phyloP scores from a whole-genome alignment of 2,888 invertebrate genomes.

The Bombylius discolor region DNA sequence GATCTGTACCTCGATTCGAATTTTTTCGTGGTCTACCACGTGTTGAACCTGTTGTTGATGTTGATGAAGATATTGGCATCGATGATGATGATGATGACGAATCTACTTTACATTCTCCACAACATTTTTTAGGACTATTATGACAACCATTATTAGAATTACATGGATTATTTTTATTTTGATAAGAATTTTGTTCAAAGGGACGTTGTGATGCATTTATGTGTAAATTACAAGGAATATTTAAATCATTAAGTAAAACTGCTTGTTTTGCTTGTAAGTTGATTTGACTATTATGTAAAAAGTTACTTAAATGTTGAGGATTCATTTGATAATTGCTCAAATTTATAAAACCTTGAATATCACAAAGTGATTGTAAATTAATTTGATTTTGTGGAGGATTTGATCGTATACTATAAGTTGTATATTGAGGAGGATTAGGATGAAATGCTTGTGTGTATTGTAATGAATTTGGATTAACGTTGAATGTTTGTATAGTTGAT shows the following conservation, averaged over 20 bases:
- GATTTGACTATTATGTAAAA: slow-evolving; percentile 14
- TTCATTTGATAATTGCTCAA: slow-evolving; percentile 15
- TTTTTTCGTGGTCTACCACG: slow-evolving; percentile 2
- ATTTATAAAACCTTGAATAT: slow-evolving; percentile 14
- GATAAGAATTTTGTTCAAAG: neutral
- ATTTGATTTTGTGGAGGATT: slow-evolving; percentile 8
- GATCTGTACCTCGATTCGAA: slow-evolving; percentile 1
- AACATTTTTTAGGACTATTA: neutral
- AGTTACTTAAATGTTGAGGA: slow-evolving; percentile 14
- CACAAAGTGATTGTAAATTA: slow-evolving; percentile 5
- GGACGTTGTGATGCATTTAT: neutral
- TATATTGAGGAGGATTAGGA: slow-evolving; percentile 11
- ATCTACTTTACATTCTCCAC: neutral
- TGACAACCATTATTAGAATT: neutral
- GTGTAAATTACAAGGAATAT: neutral
- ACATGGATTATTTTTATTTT: no score
- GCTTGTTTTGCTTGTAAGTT: slow-evolving; percentile 16
- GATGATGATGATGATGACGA: neutral
- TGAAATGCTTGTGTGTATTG: slow-evolving; percentile 13
- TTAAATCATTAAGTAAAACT: slow-evolving; percentile 4
- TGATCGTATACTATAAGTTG: slow-evolving; percentile 10
- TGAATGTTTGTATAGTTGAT: slow-evolving; percentile 7
- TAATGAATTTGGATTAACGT: slow-evolving; percentile 10
- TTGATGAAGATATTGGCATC: neutral
- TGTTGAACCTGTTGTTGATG: neutral